Conservation (phyloP, 2,888 invertebrate genomes). For the Trissolcus brochymenae region DNA sequence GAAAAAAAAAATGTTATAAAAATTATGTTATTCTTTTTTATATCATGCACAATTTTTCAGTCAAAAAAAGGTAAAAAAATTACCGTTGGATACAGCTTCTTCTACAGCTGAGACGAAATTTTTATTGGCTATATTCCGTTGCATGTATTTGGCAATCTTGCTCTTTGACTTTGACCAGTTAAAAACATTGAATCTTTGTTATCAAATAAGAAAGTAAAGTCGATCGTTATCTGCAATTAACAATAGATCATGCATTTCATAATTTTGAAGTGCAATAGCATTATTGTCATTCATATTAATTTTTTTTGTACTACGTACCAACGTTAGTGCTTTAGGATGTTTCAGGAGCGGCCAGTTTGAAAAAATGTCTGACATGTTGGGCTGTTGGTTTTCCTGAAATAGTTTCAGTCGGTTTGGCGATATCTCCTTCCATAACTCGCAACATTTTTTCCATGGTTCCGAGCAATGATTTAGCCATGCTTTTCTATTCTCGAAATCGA, state of each 20-base stretch:
- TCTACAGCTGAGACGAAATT: background rate
- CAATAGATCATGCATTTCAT: background rate
- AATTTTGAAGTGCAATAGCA: background rate
- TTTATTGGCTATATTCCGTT: slow-evolving; percentile 1
- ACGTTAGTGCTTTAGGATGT: background rate
- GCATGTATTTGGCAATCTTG: slow-evolving; percentile 4
- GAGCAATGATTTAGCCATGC: slow-evolving; percentile 7
- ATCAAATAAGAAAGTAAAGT: background rate
- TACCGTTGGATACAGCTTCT: background rate
- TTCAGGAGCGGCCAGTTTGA: background rate
- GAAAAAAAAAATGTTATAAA: too few species aligned
- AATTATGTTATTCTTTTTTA: too few species aligned
- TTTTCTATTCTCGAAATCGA: background rate
- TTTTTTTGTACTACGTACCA: too few species aligned
- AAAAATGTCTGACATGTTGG: too few species aligned
- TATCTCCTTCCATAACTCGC: slow-evolving; percentile 6
- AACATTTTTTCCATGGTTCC: slow-evolving; percentile 6
- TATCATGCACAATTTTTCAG: too few species aligned
- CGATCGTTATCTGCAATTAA: slow-evolving; percentile 1
- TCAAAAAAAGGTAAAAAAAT: background rate
- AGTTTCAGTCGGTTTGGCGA: background rate
- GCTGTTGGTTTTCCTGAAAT: background rate
- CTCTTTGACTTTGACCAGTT: slow-evolving; percentile 1
- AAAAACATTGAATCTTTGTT: slow-evolving; percentile 6
- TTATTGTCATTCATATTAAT: too few species aligned